These are phyloP conservation scores for Sphaerophoria taeniata DNA, from an alignment of 2,888 invertebrate genomes.

Conservation along the genomic window DNA sequence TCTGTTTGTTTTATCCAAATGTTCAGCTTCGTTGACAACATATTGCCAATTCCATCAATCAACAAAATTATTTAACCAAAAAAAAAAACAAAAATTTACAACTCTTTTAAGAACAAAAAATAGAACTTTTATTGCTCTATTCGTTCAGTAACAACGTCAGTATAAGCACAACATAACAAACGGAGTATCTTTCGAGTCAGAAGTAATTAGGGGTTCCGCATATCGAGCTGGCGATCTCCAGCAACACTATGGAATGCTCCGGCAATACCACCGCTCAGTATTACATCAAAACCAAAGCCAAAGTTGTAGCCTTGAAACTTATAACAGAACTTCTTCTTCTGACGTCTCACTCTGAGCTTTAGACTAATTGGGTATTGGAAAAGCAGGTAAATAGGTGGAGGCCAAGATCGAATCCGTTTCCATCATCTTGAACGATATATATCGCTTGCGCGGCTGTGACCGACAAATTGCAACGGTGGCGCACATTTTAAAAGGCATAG, in stretches of 20 bases:
- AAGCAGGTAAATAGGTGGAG: conserved; percentile 74
- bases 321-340: conserved; percentile 61
- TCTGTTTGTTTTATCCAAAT: too few species aligned
- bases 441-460: conserved; percentile 13
- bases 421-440: conserved; percentile 37
- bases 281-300: conserved; percentile 52
- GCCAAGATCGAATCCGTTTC: conserved; percentile 73
- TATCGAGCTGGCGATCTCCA: conserved; percentile 63
- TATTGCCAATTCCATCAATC: too few species aligned
- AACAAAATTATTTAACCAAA: too few species aligned
- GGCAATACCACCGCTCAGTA: conserved; percentile 6
- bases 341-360: conserved; percentile 52
- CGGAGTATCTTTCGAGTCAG: conserved; percentile 58
- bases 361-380: conserved; percentile 16
- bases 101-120: too few species aligned
- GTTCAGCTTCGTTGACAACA: too few species aligned
- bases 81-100: too few species aligned
- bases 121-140: too few species aligned
- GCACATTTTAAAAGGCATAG: not conserved
- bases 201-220: conserved; percentile 69
- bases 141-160: too few species aligned
- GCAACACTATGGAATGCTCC: conserved; percentile 40
- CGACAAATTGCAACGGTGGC: conserved; percentile 1
- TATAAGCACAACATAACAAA: not conserved
- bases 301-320: conserved; percentile 55